These are phyloP conservation scores for Gymnoscelis rufifasciata DNA, from an alignment of 2,888 invertebrate species.

Conservation along the genomic window DNA sequence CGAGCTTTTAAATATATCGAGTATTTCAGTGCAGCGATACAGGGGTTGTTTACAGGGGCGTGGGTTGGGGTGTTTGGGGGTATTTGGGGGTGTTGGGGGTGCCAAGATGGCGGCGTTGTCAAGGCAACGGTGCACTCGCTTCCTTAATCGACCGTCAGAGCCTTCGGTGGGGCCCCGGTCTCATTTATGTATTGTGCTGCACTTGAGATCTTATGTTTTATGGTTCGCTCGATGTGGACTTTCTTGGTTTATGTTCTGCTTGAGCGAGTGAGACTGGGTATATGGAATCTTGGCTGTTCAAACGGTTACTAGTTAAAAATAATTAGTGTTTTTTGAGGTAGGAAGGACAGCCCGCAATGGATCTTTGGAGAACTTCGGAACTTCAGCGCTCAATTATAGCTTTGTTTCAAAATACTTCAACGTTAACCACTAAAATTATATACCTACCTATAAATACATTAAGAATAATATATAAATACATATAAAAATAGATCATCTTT, in stretches of 20 bases:
- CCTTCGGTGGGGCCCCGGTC: slow-evolving; percentile 53
- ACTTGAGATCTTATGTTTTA: slow-evolving; percentile 57
- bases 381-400: no score
- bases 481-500: no score
- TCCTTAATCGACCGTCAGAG: slow-evolving; percentile 78
- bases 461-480: no score
- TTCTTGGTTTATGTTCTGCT: not conserved
- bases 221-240: slow-evolving; percentile 25
- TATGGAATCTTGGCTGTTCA: no score
- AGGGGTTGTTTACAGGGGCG: slow-evolving; percentile 74
- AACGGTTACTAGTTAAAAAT: no score
- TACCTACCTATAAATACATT: no score
- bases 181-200: slow-evolving; percentile 75
- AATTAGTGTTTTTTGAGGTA: no score
- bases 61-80: slow-evolving; percentile 38
- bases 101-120: slow-evolving; percentile 75
- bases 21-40: slow-evolving; percentile 77
- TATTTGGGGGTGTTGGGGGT: slow-evolving; percentile 39
- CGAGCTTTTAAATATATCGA: slow-evolving; percentile 72
- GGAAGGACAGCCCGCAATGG: no score
- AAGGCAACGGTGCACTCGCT: slow-evolving; percentile 77
- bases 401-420: no score
- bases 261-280: not conserved
- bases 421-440: no score
- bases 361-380: no score